Evolutionary conservation across 2,888 invertebrate species (phyloP), one percentile per base, ranked within the genome.

Genomic region (Hecatera dysodea): DNA sequence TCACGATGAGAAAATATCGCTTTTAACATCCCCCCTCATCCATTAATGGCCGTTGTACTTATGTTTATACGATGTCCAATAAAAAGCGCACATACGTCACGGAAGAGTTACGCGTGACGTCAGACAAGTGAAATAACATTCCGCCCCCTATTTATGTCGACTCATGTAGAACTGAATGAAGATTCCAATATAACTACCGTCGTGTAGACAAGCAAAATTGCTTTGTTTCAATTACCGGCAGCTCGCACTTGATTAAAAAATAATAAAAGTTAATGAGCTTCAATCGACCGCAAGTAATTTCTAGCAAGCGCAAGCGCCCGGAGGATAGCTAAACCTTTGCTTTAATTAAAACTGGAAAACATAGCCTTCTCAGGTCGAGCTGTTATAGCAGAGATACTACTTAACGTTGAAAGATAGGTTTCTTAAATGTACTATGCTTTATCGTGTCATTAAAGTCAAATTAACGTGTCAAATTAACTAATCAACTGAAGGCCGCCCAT

Each of bases 1-100:
- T 95, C 94, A 94, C 92, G 91, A 93, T 93, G 93, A 90, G 90
- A 90, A 94, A 94, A 94, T 94, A 94, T 94, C 89, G 94, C 93
- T 92, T 93, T 93, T 91, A 91, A 92, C 92, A 90, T 91, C 90
- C 91, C 92, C 91, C 87, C 87, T 75, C 87, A 85, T 90, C 91
- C 91, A 91, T 92, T 93, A 93, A 94, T 93, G 93, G 91, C 89
- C 83, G 80, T 80, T 86, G 90, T 86, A 83, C 82, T 82, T 83
- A 91, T 85, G 86, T 89, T 88, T 88, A 89, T 80, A 86, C 69
- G 74, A 77, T 82, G 85, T 87, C 86, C 88, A 87, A 87, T 88
- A 88, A 87, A 87, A 85, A 80, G 81, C 83, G 83, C 78, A 82
- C 85, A 81, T 80, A 61, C 84, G 86, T 84, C 86, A 85, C 80